Conservation (phyloP, 2,888 invertebrate genomes). For the Alloscopus bannaensis region DNA sequence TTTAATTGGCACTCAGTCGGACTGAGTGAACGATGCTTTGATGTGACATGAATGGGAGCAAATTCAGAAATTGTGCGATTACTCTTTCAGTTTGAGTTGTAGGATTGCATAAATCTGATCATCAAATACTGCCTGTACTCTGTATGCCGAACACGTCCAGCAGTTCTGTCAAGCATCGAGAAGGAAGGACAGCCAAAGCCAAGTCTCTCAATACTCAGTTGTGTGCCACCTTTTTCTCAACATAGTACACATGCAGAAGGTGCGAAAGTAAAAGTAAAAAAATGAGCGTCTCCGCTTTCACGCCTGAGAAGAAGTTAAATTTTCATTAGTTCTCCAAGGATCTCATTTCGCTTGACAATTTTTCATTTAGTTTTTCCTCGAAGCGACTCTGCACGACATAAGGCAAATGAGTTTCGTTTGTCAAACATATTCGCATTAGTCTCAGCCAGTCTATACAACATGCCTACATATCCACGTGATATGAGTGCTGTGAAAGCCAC, state of each 20-base stretch:
- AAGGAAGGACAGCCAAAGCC: too few relatives aligned
- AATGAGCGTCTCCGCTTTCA: constrained; percentile 7
- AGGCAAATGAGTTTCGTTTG: constrained; percentile 62
- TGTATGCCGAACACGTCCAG: too few relatives aligned
- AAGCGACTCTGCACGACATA: constrained; percentile 22
- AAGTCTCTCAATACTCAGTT: too few relatives aligned
- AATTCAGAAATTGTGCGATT: too few relatives aligned
- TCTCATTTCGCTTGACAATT: constrained; percentile 63
- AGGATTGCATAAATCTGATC: too few relatives aligned
- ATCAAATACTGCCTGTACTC: too few relatives aligned
- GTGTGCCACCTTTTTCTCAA: too few relatives aligned
- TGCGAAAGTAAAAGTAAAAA: constrained; percentile 33
- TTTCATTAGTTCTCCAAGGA: constrained; percentile 58
- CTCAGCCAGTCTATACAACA: constrained; percentile 5
- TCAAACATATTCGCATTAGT: constrained; percentile 40
- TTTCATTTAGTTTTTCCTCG: constrained; percentile 57
- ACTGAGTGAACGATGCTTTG: too few relatives aligned
- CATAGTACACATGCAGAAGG: neutral
- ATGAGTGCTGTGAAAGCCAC: neutral
- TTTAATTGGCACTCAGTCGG: too few relatives aligned
- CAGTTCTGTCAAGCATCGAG: too few relatives aligned
- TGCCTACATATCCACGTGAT: neutral
- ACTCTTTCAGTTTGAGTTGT: too few relatives aligned
- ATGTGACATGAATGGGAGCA: too few relatives aligned
- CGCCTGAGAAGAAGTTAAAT: constrained; percentile 30